Evolutionary conservation across 2,113 vertebrate species (phyloP).

Genomic region (Leiothrix lutea): DNA sequence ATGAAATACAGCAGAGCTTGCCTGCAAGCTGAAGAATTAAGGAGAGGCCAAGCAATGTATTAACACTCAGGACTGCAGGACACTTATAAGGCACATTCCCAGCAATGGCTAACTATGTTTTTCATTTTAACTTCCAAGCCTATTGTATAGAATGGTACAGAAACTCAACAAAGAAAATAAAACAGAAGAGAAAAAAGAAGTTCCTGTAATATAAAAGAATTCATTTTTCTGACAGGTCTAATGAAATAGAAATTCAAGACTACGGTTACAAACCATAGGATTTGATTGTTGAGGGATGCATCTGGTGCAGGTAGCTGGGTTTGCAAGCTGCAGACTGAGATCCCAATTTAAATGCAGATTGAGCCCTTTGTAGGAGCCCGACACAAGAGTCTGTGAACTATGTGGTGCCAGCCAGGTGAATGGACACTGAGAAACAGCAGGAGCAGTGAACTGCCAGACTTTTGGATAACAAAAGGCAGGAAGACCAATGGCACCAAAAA

Average conservation of each 20-base stretch:
- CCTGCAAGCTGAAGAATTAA: background rate
- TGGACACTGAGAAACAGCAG: background rate
- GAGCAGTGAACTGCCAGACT: background rate
- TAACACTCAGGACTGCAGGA: background rate
- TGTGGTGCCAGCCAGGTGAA: background rate
- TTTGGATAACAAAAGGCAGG: background rate
- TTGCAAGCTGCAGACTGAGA: background rate
- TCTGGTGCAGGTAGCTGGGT: background rate
- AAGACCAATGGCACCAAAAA: background rate
- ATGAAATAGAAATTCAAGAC: background rate
- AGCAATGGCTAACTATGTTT: background rate
- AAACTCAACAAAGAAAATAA: background rate
- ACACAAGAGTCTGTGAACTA: background rate
- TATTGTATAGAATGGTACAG: background rate
- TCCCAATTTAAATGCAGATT: background rate
- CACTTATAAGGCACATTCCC: background rate
- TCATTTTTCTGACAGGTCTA: background rate
- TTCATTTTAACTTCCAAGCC: background rate
- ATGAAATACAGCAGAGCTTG: background rate
- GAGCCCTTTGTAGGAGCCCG: background rate
- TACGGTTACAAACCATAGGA: background rate
- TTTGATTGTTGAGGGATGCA: background rate
- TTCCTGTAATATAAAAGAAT: background rate
- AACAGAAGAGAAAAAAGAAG: background rate
- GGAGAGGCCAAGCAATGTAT: background rate